Evolutionary conservation across 2,888 invertebrate genomes (phyloP), one percentile per base, ranked within the genome.

Genomic region (Theretra japonica): DNA sequence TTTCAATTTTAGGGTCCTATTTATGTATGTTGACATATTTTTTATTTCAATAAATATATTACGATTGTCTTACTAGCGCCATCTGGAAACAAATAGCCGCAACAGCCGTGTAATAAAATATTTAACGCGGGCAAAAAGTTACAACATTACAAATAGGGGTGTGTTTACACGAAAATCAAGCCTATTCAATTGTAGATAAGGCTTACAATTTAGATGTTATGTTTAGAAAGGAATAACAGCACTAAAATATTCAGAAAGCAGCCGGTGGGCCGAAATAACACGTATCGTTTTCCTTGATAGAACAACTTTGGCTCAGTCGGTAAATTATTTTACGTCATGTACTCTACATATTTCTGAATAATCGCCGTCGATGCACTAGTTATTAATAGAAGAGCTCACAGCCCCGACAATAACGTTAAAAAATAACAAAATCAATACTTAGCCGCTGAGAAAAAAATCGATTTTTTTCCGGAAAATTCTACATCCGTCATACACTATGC

Each of bases 71-170:
- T 19, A 69, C 48, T 75, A 71, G 19, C 71, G 81, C 79, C 83
- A 83, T 82, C 87, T 87, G 57, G 75, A 56, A 73, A 58, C 74
- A 75, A 80, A 74, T 83, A 84, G 86, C 65, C 5, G 17, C 76
- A 81, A 73, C 68, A 76, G 3, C 21, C 50, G 8, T 68, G 53
- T 82, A 74, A 89, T 92, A 80, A 92, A 91, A 88, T 88, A 92
- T 92, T 90, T 80, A 91, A 75, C 75, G 74, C 79, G 75, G 82
- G 80, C 84, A 85, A 83, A 89, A 91, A 91, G 90, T 90, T 91
- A 91, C 88, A 80, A 85, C 82, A 85, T 87, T 86, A 86, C 82
- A 84, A 85, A 85, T 86, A 82, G 79, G 62, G 71, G 59, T 70
- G 25, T 56, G 48, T 75, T n/a, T 82, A 82, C 72, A 69, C 76